Evolutionary conservation across 2,113 vertebrate genomes (phyloP).

Genomic region (Raja brachyura): DNA sequence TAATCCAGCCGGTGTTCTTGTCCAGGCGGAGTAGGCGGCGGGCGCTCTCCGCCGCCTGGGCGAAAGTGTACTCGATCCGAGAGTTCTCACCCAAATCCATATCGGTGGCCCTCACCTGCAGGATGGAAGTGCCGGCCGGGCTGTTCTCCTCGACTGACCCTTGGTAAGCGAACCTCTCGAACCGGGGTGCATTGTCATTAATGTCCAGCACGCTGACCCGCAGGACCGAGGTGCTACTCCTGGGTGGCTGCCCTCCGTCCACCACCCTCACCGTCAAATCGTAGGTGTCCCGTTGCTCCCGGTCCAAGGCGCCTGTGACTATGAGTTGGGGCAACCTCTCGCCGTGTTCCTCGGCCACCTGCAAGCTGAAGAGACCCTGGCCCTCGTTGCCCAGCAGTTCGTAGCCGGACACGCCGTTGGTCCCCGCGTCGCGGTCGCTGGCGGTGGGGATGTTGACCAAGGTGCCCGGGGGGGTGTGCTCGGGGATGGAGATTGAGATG

Average conservation of each 20-base stretch:
- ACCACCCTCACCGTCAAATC: constrained; percentile 89
- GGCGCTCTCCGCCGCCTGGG: constrained; percentile 74
- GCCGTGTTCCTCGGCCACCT: constrained; percentile 78
- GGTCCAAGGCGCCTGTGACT: constrained; percentile 84
- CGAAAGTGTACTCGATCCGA: constrained; percentile 83
- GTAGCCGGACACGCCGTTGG: constrained; percentile 83
- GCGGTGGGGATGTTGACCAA: constrained; percentile 84
- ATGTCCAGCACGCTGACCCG: constrained; percentile 86
- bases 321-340: constrained; percentile 92
- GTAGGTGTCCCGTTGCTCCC: constrained; percentile 88
- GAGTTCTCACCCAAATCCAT: constrained; percentile 82
- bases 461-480: constrained; percentile 80
- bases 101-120: constrained; percentile 92
- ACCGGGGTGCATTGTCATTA: constrained; percentile 89
- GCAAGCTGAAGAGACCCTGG: constrained; percentile 80
- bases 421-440: constrained; percentile 75
- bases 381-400: constrained; percentile 73
- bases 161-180: constrained; percentile 78
- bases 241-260: constrained; percentile 75
- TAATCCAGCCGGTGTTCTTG: constrained; percentile 78
- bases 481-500: constrained; percentile 81
- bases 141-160: constrained; percentile 86
- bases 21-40: constrained; percentile 83
- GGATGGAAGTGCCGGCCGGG: constrained; percentile 79
- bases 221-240: constrained; percentile 83